A percentile compares a stretch with the other conserved stretches of the same genome.
Evolutionary conservation across 2,888 invertebrate species (phyloP).

Genomic region (Dyspetes luteomarginatus): DNA sequence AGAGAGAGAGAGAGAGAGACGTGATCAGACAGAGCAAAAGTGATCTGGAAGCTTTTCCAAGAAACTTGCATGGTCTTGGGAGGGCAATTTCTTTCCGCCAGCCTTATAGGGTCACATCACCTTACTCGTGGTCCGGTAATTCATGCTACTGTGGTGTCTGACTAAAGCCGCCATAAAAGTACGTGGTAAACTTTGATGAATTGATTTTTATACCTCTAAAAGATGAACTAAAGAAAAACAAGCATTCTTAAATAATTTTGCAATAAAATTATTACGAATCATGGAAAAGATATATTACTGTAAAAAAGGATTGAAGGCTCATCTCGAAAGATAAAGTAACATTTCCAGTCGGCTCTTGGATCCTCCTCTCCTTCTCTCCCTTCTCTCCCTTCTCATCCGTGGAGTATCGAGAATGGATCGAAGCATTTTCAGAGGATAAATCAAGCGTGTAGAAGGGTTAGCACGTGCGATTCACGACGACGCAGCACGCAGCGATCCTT

Average conservation of each 20-base stretch:
- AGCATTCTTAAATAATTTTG: background rate
- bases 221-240: background rate
- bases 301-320: too few relatives aligned
- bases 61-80: conserved; percentile 53
- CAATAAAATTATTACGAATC: background rate
- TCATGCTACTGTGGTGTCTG: conserved; percentile 9
- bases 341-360: background rate
- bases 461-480: conserved; percentile 61
- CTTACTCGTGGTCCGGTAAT: conserved; percentile 30
- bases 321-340: too few relatives aligned
- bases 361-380: background rate
- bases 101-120: conserved; percentile 65
- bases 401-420: conserved; percentile 59
- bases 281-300: background rate
- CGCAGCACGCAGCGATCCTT: conserved; percentile 48
- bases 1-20: conserved; percentile 9
- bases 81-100: conserved; percentile 62
- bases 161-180: background rate
- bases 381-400: conserved; percentile 7
- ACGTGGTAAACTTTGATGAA: background rate
- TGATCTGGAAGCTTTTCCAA: conserved; percentile 61
- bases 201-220: background rate
- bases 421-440: conserved; percentile 61
- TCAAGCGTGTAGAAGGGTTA: conserved; percentile 53
- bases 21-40: too few relatives aligned